Evolutionary conservation across 2,888 invertebrate species (phyloP).

Genomic region (Ormia ochracea): DNA sequence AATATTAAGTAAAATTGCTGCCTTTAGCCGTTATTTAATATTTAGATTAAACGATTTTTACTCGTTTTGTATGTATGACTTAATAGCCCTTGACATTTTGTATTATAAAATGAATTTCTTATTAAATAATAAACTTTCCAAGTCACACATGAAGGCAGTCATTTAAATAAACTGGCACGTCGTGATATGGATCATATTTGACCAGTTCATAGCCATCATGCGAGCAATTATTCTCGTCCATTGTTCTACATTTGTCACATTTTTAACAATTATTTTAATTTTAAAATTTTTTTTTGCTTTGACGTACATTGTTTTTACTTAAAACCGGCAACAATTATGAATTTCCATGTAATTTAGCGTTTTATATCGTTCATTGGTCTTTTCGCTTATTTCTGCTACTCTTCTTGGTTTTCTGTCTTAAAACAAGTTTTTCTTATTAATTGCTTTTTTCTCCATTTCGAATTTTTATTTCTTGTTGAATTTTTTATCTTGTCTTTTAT

Average conservation of each 20-base stretch:
- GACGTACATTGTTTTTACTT: constrained; percentile 38
- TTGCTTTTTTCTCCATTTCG: constrained; percentile 30
- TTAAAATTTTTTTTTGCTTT: no score
- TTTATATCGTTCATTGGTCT: constrained; percentile 54
- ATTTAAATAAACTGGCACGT: not conserved
- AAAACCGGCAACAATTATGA: constrained; percentile 58
- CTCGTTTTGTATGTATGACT: no score
- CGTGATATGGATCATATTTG: constrained; percentile 28
- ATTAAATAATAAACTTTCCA: constrained; percentile 31
- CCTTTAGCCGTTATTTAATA: constrained; percentile 21
- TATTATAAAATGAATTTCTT: constrained; percentile 9
- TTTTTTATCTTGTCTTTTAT: no score
- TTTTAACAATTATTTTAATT: constrained; percentile 20
- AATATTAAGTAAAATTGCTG: not conserved
- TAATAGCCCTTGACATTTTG: constrained; percentile 22
- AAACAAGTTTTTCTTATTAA: constrained; percentile 60
- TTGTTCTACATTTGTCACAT: constrained; percentile 60
- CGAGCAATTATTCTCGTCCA: constrained; percentile 40
- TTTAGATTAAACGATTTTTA: no score
- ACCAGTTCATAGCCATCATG: constrained; percentile 7
- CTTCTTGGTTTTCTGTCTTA: constrained; percentile 20
- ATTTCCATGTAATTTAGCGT: constrained; percentile 58
- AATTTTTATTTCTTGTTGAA: not conserved
- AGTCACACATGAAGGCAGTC: not conserved
- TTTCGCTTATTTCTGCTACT: not conserved